Evolutionary conservation across 2,113 vertebrate species (phyloP).

Genomic region (Chamaea fasciata): DNA sequence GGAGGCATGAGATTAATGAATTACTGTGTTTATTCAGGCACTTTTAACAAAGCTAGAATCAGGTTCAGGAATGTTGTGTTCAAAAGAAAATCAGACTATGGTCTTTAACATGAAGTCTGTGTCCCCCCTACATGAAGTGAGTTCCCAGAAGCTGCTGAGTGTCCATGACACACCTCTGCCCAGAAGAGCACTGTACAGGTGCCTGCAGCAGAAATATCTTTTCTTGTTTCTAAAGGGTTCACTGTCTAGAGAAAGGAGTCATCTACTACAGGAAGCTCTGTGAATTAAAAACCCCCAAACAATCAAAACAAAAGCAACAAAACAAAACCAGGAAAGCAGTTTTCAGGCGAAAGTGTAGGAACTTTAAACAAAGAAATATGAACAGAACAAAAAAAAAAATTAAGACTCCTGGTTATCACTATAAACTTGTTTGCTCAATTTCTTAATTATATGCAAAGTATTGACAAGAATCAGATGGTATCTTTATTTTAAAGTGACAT

Average conservation of each 20-base stretch:
- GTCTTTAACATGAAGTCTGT: neutral
- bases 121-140: neutral
- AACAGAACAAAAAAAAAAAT: neutral
- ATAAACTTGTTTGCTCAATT: neutral
- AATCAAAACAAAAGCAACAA: neutral
- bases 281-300: neutral
- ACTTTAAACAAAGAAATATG: neutral
- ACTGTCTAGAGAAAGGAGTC: neutral
- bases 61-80: neutral
- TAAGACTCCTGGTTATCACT: neutral
- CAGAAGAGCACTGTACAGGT: neutral
- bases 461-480: neutral
- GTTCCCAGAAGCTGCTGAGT: neutral
- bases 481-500: conserved; percentile 29
- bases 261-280: neutral
- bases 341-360: neutral
- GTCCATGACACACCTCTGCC: neutral
- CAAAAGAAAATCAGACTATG: neutral
- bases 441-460: neutral
- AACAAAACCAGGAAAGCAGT: neutral
- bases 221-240: neutral
- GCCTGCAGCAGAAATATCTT: neutral
- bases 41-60: neutral
- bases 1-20: neutral
- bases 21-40: neutral